These are phyloP conservation scores for Pachyuromys duprasi DNA, from an alignment of 2,797 vertebrate genomes.

Conservation along the genomic window DNA sequence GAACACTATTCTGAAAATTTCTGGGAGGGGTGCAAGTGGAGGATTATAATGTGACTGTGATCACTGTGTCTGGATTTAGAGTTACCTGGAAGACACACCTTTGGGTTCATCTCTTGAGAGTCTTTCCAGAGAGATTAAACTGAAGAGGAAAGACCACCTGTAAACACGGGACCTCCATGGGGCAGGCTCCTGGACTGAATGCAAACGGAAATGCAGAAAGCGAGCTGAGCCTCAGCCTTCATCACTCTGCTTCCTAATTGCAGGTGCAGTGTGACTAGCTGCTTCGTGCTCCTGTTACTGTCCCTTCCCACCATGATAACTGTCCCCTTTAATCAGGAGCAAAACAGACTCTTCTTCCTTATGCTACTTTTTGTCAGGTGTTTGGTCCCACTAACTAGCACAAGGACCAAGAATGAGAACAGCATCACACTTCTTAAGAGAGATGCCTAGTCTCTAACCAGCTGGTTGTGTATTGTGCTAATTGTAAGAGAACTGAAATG, in stretches of 20 bases:
- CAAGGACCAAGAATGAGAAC: conserved; percentile 25
- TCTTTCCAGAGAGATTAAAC: neutral
- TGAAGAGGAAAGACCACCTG: neutral
- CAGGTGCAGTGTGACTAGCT: neutral
- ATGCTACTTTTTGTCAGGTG: neutral
- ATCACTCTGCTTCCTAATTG: neutral
- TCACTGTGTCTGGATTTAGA: neutral
- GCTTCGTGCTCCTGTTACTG: neutral
- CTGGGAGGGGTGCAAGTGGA: neutral
- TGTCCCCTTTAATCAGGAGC: neutral
- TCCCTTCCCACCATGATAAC: neutral
- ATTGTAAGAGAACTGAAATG: conserved; percentile 14
- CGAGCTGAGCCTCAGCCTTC: neutral
- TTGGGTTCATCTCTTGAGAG: neutral
- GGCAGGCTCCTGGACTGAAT: neutral
- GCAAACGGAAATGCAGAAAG: neutral
- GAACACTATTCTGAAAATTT: neutral
- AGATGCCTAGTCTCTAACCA: neutral
- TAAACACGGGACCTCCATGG: neutral
- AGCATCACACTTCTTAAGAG: neutral
- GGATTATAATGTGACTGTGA: neutral
- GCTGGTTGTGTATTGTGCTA: neutral
- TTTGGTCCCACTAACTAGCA: neutral
- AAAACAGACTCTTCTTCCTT: neutral
- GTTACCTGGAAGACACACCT: neutral